Percentiles rank a stretch among this genome's conserved stretches.
phyloP scores from a whole-genome alignment of 2,797 vertebrate genomes.

The Poeciliopsis infans region DNA sequence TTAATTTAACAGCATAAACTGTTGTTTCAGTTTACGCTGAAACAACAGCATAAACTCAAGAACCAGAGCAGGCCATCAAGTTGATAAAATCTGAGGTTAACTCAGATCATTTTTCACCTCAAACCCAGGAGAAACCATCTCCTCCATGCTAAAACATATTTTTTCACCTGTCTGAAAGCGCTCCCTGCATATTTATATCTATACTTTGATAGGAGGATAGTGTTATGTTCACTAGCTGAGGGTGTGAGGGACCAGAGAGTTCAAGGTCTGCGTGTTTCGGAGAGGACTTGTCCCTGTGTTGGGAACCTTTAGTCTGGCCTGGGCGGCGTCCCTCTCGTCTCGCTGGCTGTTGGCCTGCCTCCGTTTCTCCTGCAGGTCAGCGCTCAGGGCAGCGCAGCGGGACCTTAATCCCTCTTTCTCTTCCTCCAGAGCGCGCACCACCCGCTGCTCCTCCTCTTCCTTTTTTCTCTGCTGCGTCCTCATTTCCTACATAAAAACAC shows the following conservation, averaged over 20 bases:
- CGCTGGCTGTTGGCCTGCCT: constrained; percentile 84
- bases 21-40: too few species aligned
- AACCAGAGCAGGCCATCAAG: constrained; percentile 11
- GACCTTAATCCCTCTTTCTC: constrained; percentile 89
- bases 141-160: constrained; percentile 1
- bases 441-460: constrained; percentile 84
- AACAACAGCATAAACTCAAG: constrained; percentile 2
- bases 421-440: constrained; percentile 85
- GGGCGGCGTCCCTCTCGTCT: constrained; percentile 82
- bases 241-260: constrained; percentile 46
- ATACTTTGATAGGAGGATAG: constrained; percentile 30
- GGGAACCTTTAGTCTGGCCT: constrained; percentile 89
- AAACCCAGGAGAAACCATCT: constrained; percentile 4
- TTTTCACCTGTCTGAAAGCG: neutral
- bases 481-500: constrained; percentile 79
- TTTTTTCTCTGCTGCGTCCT: constrained; percentile 84
- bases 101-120: constrained; percentile 14
- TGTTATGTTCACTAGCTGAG: constrained; percentile 43
- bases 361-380: constrained; percentile 92
- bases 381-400: constrained; percentile 85
- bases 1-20: too few species aligned
- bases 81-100: constrained; percentile 14
- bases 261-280: constrained; percentile 59
- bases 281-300: constrained; percentile 51
- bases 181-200: constrained; percentile 39